Base-by-base conservation (phyloP, 2,888 invertebrate species). In the Elaeidobius kamerunicus region DNA sequence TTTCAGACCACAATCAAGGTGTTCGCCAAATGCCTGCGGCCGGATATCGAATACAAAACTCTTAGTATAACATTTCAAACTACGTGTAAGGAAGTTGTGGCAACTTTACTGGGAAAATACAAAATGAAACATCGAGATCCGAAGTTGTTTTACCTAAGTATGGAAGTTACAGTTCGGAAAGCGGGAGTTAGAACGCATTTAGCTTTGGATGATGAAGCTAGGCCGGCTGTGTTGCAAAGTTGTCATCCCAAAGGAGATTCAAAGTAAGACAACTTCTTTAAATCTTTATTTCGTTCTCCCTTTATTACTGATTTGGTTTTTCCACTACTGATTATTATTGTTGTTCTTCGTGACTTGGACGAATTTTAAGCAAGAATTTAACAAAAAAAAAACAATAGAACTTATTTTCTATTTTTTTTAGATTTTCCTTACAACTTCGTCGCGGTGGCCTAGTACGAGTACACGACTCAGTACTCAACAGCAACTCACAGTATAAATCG, bases 31-130 rank as follows among this genome's bases (percentile, higher is more conserved):
- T 88, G 92, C 67, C 78, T 95, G 52, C 84, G 92, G 51, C 86
- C 92, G 18, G 95, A 95, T 75, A 93, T 95, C 71, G 94, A 95
- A 73, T 95, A 96, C 82, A 95, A 95, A 75, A 96, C 95, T 0
- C 76, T 96, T 53, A 86, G 90, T 60, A 90, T 95, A 63, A 88
- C 89, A 43, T 90, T 88, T 79, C 86, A 89, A 66, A 93, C 92
- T 11, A 86, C 91, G 1, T 91, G 91, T 65, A 83, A 86, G 65
- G 90, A 93, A 72, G 88, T 96, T 58, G 89, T 95, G 9, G 78
- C 82, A 56, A 87, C 89, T 43, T 78, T 96, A 16, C 78, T 96
- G 57, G 83, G 88, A 73, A 93, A 95, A 59, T 72, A 79, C 74
- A 84, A 90, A 66, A 92, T 93, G 90, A 82, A 90, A 63, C 92